These are phyloP conservation scores for Chrysodeixis includens DNA, from an alignment of 2,888 invertebrate genomes.

Conservation along the genomic window DNA sequence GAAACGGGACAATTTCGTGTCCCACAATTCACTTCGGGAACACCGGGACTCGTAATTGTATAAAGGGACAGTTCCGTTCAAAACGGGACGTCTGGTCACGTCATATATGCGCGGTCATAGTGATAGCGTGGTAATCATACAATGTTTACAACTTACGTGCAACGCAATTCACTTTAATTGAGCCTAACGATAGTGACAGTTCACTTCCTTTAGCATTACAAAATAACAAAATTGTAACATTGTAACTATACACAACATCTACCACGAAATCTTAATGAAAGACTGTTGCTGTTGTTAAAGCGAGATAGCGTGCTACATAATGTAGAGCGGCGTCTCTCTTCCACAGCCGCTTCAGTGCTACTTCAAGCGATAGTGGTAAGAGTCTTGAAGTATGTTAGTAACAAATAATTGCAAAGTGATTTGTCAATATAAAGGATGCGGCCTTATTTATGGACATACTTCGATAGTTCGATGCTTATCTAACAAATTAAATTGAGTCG, in stretches of 20 bases:
- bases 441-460: background rate
- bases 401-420: constrained; percentile 2
- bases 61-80: too few species aligned
- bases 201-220: background rate
- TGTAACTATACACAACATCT: too few species aligned
- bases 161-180: background rate
- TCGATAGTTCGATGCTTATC: background rate
- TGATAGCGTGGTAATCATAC: background rate
- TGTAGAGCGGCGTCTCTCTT: too few species aligned
- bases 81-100: too few species aligned
- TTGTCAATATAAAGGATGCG: constrained; percentile 6
- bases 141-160: background rate
- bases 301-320: too few species aligned
- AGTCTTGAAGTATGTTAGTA: background rate
- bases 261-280: background rate
- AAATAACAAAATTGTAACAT: background rate
- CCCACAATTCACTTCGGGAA: too few species aligned
- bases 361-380: too few species aligned
- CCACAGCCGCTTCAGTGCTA: too few species aligned
- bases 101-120: background rate
- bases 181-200: background rate
- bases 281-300: background rate
- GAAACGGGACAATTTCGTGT: too few species aligned
- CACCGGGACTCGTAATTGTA: too few species aligned
- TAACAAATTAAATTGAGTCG: background rate